These are phyloP conservation scores for Apeira syringaria DNA, from an alignment of 2,888 invertebrate species.

Conservation along the genomic window DNA sequence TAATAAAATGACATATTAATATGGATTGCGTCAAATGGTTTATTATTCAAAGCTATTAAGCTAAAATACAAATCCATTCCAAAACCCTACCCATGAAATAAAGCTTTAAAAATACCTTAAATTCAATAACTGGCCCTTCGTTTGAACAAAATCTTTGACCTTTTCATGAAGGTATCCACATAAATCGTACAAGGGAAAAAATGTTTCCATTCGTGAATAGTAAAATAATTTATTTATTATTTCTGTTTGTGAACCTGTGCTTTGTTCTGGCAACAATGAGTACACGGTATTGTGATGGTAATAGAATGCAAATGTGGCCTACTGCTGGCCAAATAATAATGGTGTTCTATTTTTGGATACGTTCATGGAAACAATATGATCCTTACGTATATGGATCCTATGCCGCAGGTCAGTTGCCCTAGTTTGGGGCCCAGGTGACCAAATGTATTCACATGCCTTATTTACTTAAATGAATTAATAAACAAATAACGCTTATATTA, in stretches of 20 bases:
- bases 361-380: neutral
- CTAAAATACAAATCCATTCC: neutral
- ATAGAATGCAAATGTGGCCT: slow-evolving; percentile 51
- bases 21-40: no score
- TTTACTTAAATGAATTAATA: no score
- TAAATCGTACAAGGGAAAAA: slow-evolving; percentile 21
- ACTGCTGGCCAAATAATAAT: slow-evolving; percentile 14
- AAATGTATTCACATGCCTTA: no score
- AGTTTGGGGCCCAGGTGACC: no score
- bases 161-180: slow-evolving; percentile 1
- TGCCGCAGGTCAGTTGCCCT: no score
- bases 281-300: slow-evolving; percentile 53
- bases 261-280: slow-evolving; percentile 34
- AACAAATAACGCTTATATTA: no score
- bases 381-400: no score
- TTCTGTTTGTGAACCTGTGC: slow-evolving; percentile 28
- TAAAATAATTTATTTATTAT: slow-evolving; percentile 33
- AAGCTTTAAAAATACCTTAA: neutral
- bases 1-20: no score
- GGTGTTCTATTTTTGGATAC: neutral
- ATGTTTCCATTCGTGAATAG: slow-evolving; percentile 25
- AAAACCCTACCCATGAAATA: neutral
- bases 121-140: neutral
- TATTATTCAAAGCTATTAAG: no score
- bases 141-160: neutral